Base-by-base conservation (phyloP, 2,888 invertebrate genomes). In the Timandra comae region DNA sequence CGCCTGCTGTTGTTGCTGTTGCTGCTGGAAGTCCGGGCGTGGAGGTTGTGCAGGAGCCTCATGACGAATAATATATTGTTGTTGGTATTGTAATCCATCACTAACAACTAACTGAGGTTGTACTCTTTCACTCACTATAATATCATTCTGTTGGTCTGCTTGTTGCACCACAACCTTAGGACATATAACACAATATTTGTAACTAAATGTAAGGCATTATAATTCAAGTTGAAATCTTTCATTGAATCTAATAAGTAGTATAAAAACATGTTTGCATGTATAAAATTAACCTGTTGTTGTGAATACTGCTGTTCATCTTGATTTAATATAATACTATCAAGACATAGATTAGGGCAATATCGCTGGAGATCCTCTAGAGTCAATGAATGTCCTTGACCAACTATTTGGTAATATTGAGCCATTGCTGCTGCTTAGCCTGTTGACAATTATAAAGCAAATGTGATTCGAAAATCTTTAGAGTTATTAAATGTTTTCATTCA, bases 391-490 rank as follows among this genome's bases (percentile, higher is more conserved):
- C 80, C 75, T 76, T 86, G 87, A 66, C 88, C 87, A 67, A 89
- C 86, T 64, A 91, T 89, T 59, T 91, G 90, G 70, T 88, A 91
- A 77, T 88, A 91, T 73, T 91, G 90, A 71, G 91, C 91, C 91
- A 91, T 91, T 69, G 74, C 81, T 69, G 66, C 55, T 46, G 47
- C 56, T 80, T 76, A 84, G 51, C 78, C 81, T 82, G 45, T 35
- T 29, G 57, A 48, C 64, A 64, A 47, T 35, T 22, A 9, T 22
- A 22, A n/a, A n/a, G n/a, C n/a, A n/a, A n/a, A n/a, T n/a, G n/a
- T n/a, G n/a, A n/a, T n/a, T n/a, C n/a, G n/a, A n/a, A n/a, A n/a
- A n/a, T n/a, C n/a, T n/a, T n/a, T n/a, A n/a, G n/a, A n/a, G n/a
- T n/a, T n/a, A n/a, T n/a, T n/a, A n/a, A n/a, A n/a, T n/a, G n/a